phyloP scores from a whole-genome alignment of 2,797 vertebrate genomes.

The Anas flavirostris region DNA sequence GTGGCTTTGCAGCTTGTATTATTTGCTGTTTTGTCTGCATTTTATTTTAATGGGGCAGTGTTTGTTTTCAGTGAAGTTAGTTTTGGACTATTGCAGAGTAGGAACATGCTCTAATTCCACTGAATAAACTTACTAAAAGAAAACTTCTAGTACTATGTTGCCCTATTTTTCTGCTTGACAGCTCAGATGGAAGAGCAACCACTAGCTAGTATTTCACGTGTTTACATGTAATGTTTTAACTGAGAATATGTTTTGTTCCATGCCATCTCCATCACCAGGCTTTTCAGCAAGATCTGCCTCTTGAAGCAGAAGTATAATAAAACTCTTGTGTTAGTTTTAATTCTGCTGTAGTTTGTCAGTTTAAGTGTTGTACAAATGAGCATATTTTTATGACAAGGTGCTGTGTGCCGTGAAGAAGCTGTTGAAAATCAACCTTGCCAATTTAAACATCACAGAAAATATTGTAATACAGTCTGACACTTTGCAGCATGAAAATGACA shows the following conservation, averaged over 20 bases:
- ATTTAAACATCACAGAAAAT: constrained; percentile 47
- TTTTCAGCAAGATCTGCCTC: neutral
- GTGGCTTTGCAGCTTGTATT: neutral
- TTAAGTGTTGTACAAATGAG: constrained; percentile 16
- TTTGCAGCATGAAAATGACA: constrained; percentile 22
- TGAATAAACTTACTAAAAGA: neutral
- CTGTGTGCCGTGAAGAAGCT: constrained; percentile 40
- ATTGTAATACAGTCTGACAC: constrained; percentile 12
- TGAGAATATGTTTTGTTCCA: neutral
- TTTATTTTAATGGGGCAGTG: neutral
- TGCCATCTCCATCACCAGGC: neutral
- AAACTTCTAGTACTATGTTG: neutral
- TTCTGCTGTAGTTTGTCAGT: constrained; percentile 16
- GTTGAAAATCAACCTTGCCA: constrained; percentile 38
- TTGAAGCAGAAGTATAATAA: neutral
- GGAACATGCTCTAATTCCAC: neutral
- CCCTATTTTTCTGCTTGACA: neutral
- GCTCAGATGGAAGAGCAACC: neutral
- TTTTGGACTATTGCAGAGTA: neutral
- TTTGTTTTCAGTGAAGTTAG: neutral
- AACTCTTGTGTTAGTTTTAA: constrained; percentile 26
- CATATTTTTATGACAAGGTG: constrained; percentile 52
- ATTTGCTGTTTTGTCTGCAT: neutral
- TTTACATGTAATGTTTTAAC: neutral
- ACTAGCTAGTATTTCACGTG: neutral